Evolutionary conservation across 2,113 vertebrate species (phyloP), one percentile per base, ranked within the genome.

Genomic region (Etheostoma cragini): DNA sequence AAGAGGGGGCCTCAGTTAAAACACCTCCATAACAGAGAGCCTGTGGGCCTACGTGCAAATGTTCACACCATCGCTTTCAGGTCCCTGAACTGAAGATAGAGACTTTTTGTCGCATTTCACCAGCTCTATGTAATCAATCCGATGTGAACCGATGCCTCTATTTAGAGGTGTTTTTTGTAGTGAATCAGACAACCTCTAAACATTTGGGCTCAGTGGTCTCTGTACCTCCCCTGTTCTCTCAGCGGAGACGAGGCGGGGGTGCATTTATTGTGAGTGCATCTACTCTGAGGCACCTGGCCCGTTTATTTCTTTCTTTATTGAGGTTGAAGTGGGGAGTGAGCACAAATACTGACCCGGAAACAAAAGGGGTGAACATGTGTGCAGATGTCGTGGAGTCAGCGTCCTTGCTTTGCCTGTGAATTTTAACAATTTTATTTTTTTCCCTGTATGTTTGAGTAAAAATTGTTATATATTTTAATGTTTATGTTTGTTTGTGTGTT

Each of bases 241-340:
- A 52, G 61, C 1, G 8, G 83, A 78, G 72, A 82, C 1, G n/a
- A 87, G 82, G 82, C 6, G 72, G 86, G 81, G 91, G 88, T 86
- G 83, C 86, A 17, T 93, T 94, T 90, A 92, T 94, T 94, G 83
- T 86, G 91, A 93, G 92, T 93, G 89, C n/a, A 67, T 88, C 93
- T 87, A 87, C 93, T 93, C 93, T 76, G 90, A 92, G 91, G 90
- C 91, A 85, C 89, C 84, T 76, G 76, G 93, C 93, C 94, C 89
- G 67, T 94, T 95, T 91, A 90, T 95, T 95, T 95, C 87, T 96
- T 96, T 94, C 90, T 95, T 94, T 93, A 94, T 84, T 72, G 94
- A 93, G 94, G 95, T 95, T 94, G 87, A 86, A 67, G 64, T 74
- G 71, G 50, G 45, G 73, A 83, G 69, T 46, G 85, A 89, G 87